These are phyloP conservation scores for Rhea americana DNA, from an alignment of 2,113 vertebrate species.

Conservation along the genomic window DNA sequence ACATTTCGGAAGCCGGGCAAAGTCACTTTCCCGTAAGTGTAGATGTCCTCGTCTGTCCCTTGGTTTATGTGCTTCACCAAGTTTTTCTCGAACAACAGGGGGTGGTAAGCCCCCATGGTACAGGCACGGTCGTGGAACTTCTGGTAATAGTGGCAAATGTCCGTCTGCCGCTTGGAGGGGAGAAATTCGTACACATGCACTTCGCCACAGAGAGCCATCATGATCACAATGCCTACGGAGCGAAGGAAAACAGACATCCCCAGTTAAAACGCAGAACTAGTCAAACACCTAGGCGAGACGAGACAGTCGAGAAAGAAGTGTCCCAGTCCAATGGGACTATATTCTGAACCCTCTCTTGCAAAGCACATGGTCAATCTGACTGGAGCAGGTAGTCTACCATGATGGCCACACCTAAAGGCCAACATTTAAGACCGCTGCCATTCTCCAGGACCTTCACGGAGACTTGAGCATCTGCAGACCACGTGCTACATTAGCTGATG, in stretches of 20 bases:
- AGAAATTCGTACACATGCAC: constrained; percentile 82
- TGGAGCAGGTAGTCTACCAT: neutral
- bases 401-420: neutral
- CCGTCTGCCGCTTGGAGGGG: constrained; percentile 79
- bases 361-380: rapidly evolving
- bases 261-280: rapidly evolving
- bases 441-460: neutral
- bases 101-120: constrained; percentile 82
- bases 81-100: constrained; percentile 82
- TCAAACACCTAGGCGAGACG: rapidly evolving
- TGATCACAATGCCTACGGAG: constrained; percentile 77
- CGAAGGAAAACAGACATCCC: neutral
- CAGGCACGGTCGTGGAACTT: constrained; percentile 76
- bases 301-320: neutral
- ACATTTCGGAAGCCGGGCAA: constrained; percentile 71
- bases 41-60: constrained; percentile 76
- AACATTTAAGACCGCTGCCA: neutral
- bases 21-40: constrained; percentile 72
- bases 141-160: constrained; percentile 81
- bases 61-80: constrained; percentile 79
- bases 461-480: neutral
- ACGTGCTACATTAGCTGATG: neutral
- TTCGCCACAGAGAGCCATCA: constrained; percentile 80
- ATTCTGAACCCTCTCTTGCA: neutral
- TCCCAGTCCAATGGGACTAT: neutral